phyloP scores from a whole-genome alignment of 2,888 invertebrate genomes.

The Cataglyphis cursor region DNA sequence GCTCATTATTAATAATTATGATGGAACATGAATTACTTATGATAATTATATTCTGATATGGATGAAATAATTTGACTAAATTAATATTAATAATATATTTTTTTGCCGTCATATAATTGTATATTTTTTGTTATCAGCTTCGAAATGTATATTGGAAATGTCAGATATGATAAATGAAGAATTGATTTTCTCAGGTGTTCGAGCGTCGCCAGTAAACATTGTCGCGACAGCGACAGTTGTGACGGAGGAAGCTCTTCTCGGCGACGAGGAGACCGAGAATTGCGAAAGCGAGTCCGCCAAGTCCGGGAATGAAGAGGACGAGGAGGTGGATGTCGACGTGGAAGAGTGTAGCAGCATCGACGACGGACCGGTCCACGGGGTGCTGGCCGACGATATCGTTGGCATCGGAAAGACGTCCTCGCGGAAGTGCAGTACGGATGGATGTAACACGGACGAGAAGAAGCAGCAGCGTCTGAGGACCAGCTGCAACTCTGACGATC shows the following conservation, averaged over 20 bases:
- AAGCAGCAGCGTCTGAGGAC: slow-evolving; percentile 85
- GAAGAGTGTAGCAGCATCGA: slow-evolving; percentile 89
- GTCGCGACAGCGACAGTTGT: slow-evolving; percentile 86
- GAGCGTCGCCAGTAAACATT: slow-evolving; percentile 84
- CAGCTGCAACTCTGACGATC: slow-evolving; percentile 90
- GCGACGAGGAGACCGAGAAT: slow-evolving; percentile 88
- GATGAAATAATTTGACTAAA: background rate
- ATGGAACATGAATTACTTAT: background rate
- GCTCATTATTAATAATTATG: background rate
- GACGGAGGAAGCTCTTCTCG: slow-evolving; percentile 85
- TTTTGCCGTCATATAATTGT: background rate
- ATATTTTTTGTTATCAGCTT: background rate
- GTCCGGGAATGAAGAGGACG: slow-evolving; percentile 85
- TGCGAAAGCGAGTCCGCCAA: slow-evolving; percentile 88
- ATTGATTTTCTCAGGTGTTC: slow-evolving; percentile 74
- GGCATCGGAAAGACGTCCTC: slow-evolving; percentile 48
- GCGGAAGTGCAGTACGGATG: slow-evolving; percentile 73
- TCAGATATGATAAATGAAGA: background rate
- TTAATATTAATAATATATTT: background rate
- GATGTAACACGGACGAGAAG: slow-evolving; percentile 73
- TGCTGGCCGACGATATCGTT: slow-evolving; percentile 74
- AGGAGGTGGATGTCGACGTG: slow-evolving; percentile 89
- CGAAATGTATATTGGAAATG: background rate
- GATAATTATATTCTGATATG: background rate
- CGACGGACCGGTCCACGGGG: slow-evolving; percentile 82